These are phyloP conservation scores for Microcebus ravelobensis DNA, from an alignment of 2,113 vertebrate species.

Conservation along the genomic window DNA sequence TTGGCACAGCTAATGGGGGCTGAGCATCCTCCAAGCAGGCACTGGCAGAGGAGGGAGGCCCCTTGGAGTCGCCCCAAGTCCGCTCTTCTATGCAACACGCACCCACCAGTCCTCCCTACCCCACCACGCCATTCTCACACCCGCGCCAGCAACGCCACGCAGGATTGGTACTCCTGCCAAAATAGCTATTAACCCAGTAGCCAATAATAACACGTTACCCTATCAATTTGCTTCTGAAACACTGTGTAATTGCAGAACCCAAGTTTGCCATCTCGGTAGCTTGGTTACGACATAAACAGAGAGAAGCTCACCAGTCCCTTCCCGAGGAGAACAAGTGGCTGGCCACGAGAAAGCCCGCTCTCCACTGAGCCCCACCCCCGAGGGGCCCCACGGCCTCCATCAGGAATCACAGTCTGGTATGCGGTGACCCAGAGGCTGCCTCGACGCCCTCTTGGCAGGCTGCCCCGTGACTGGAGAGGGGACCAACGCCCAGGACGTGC, in stretches of 20 bases:
- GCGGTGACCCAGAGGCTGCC: background rate
- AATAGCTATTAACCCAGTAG: slow-evolving; percentile 79
- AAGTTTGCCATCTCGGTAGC: slow-evolving; percentile 86
- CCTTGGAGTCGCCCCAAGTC: background rate
- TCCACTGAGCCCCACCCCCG: slow-evolving; percentile 67
- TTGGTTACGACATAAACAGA: slow-evolving; percentile 86
- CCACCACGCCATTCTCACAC: slow-evolving; percentile 53
- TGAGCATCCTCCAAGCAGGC: background rate
- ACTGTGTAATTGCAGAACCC: slow-evolving; percentile 82
- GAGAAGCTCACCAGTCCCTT: slow-evolving; percentile 82
- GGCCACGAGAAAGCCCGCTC: slow-evolving; percentile 69
- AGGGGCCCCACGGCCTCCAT: background rate
- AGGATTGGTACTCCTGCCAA: slow-evolving; percentile 77
- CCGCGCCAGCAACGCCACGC: slow-evolving; percentile 67
- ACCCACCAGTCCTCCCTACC: slow-evolving; percentile 48
- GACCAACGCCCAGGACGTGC: background rate
- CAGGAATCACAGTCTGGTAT: accelerated
- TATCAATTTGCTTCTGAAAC: slow-evolving; percentile 77
- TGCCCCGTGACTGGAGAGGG: background rate
- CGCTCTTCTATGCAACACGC: background rate
- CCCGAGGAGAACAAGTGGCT: slow-evolving; percentile 82
- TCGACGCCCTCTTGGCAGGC: accelerated
- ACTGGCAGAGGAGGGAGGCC: background rate
- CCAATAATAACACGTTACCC: slow-evolving; percentile 80
- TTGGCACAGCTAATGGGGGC: background rate